A percentile compares a stretch with the other conserved stretches of the same genome.
These are phyloP conservation scores for Merluccius polli DNA, from an alignment of 2,797 vertebrate genomes.

Conservation along the genomic window DNA sequence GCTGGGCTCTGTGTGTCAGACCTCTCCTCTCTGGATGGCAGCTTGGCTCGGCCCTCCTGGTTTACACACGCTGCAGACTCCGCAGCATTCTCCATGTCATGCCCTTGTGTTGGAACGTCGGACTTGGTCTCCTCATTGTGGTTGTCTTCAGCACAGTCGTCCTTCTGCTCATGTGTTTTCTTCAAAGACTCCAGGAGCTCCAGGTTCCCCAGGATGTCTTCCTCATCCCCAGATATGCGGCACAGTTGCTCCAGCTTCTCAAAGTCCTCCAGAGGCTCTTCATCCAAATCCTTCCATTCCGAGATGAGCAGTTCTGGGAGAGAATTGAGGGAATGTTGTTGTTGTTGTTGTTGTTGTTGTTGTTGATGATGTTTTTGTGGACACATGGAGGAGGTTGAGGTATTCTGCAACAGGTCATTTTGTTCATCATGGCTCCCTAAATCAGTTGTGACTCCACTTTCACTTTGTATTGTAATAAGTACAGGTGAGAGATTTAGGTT, in stretches of 20 bases:
- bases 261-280: constrained; percentile 79
- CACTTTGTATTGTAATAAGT: constrained; percentile 55
- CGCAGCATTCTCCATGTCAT: constrained; percentile 22
- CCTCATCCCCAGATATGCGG: constrained; percentile 78
- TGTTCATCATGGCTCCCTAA: constrained; percentile 44
- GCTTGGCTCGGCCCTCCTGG: constrained; percentile 36
- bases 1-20: constrained; percentile 35
- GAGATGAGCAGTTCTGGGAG: constrained; percentile 78
- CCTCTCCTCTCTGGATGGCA: constrained; percentile 43
- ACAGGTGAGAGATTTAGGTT: constrained; percentile 58
- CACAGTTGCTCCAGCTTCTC: constrained; percentile 80
- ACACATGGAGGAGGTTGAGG: constrained; percentile 34
- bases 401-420: constrained; percentile 46
- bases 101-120: constrained; percentile 26
- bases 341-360: constrained; percentile 60
- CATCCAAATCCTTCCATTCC: constrained; percentile 81
- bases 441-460: constrained; percentile 39
- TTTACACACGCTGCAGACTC: constrained; percentile 28
- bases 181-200: constrained; percentile 77
- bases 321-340: constrained; percentile 63
- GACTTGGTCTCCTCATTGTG: constrained; percentile 24
- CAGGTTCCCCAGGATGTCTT: constrained; percentile 75
- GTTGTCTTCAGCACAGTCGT: constrained; percentile 12
- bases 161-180: constrained; percentile 66
- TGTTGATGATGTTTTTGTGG: constrained; percentile 36